Percentiles rank a stretch among this genome's conserved stretches.
phyloP scores from a whole-genome alignment of 2,888 invertebrate species.

The Ophraella communa region DNA sequence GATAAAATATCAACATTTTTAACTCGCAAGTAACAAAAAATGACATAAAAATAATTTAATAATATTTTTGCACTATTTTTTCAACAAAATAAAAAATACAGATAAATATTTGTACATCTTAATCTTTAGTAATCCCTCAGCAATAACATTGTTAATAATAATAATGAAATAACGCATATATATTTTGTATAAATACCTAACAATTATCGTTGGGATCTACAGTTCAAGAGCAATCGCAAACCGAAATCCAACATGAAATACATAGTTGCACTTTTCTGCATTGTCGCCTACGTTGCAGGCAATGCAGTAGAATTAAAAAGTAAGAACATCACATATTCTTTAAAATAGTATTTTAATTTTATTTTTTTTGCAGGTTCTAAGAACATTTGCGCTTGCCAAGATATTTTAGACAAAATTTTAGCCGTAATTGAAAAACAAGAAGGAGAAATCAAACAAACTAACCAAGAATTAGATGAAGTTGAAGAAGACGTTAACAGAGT shows the following conservation, averaged over 20 bases:
- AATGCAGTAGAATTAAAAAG: background rate
- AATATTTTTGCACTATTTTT: background rate
- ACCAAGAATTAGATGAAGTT: background rate
- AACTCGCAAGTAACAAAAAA: too few species aligned
- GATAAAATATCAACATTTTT: too few species aligned
- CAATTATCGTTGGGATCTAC: background rate
- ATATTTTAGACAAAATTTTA: background rate
- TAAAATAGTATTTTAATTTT: background rate
- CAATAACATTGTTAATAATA: too few species aligned
- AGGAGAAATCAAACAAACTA: background rate
- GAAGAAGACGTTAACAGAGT: background rate
- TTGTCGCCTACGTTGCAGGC: background rate
- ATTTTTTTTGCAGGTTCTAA: background rate
- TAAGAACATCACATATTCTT: background rate
- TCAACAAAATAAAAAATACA: background rate
- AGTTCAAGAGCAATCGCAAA: slow-evolving; percentile 2
- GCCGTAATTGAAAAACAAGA: background rate
- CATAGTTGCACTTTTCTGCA: background rate
- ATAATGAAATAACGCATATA: background rate
- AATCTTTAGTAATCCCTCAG: background rate
- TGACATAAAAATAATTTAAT: background rate
- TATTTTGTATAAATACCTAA: background rate
- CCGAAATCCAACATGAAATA: background rate
- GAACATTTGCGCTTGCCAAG: background rate
- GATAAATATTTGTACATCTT: background rate